Evolutionary conservation across 2,888 invertebrate species (phyloP), one percentile per base, ranked within the genome.

Genomic region (Meandrusa payeni): DNA sequence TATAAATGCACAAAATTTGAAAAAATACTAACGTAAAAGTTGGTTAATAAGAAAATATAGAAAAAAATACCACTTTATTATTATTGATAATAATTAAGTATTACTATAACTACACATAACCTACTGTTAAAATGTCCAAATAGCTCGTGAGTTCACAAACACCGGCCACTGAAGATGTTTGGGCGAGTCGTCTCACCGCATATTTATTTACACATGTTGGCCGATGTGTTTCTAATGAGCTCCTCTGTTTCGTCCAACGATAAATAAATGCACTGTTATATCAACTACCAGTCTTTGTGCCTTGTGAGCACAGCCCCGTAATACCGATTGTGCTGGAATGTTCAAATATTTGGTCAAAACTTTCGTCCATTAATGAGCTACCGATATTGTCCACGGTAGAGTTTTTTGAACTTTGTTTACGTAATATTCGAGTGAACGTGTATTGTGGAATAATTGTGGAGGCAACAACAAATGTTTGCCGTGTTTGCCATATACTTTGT

Each of bases 311-410:
- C 66, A 65, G 66, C 69, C 59, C 64, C 51, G 74, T 82, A 81
- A 83, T 83, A 79, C 81, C 74, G 69, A 75, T 73, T 72, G 67
- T 69, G 68, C 61, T 64, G 66, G 71, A 66, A 74, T 71, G 68
- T 59, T 77, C 70, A 83, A 86, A 86, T 86, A 86, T 85, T 86
- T 85, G 61, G 51, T 60, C 69, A 67, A 82, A 83, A 83, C 82
- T 85, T 83, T 85, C 80, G 52, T 74, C 79, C 75, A 71, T 79
- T 86, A 85, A 78, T 80, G 74, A 80, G 82, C 85, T 86, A 80
- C 86, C 80, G 80, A 76, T 78, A 77, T 69, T 67, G 59, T 68
- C 58, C 59, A 15, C 29, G 15, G 39, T 10, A 17, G 61, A 64
- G 63, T 67, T 74, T 75, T 74, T 73, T 72, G 57, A 69, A 69